A percentile compares a stretch with the other conserved stretches of the same genome.
Evolutionary conservation across 2,888 invertebrate species (phyloP).

Genomic region (Pristionchus entomophagus): DNA sequence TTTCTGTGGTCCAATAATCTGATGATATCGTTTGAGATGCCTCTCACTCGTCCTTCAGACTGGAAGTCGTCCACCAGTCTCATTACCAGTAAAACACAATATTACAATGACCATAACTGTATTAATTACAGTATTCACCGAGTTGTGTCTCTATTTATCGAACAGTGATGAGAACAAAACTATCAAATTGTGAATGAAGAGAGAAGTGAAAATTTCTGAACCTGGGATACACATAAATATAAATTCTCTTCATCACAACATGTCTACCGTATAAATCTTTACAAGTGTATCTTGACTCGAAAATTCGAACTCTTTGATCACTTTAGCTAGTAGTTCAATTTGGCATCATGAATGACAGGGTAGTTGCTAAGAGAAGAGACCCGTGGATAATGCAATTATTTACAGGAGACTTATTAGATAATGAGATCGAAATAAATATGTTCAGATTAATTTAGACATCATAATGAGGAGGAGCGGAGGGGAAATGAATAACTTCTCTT

Average conservation of each 20-base stretch:
- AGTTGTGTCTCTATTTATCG: constrained; percentile 26
- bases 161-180: constrained; percentile 25
- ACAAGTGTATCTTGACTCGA: neutral
- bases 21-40: neutral
- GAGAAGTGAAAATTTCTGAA: neutral
- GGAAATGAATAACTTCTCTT: constrained; percentile 40
- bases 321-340: no score
- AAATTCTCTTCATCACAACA: constrained; percentile 22
- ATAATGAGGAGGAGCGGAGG: constrained; percentile 33
- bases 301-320: neutral
- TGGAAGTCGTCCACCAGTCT: constrained; percentile 37
- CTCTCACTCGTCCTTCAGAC: constrained; percentile 7
- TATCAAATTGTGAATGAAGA: constrained; percentile 8
- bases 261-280: neutral
- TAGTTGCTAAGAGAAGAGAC: neutral
- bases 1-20: no score
- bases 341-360: neutral
- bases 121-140: constrained; percentile 12
- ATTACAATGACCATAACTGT: neutral
- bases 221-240: neutral
- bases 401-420: neutral
- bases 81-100: neutral
- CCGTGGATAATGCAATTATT: neutral
- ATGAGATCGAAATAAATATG: neutral
- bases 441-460: constrained; percentile 9